Evolutionary conservation across 1,140 invertebrate genomes (phyloP).

Genomic region (Oppia nitens): DNA sequence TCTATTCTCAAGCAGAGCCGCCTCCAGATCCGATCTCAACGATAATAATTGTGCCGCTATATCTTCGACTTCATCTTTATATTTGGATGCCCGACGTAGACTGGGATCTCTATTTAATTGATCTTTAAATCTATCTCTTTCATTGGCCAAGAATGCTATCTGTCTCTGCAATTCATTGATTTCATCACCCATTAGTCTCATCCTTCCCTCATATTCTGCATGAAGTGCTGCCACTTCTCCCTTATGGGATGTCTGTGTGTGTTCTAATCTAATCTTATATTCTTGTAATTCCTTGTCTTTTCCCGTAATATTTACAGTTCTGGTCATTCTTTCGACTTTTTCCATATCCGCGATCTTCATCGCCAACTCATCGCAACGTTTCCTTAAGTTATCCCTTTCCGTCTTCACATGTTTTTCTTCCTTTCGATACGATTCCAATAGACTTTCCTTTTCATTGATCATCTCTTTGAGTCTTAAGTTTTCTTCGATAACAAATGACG

Average conservation of each 20-base stretch:
- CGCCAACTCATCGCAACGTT: constrained; percentile 54
- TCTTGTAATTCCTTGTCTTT: constrained; percentile 34
- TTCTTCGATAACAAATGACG: constrained; percentile 37
- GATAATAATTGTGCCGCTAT: constrained; percentile 55
- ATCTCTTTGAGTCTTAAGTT: constrained; percentile 44
- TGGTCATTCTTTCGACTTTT: constrained; percentile 2
- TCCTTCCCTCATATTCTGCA: constrained; percentile 67
- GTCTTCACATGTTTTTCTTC: constrained; percentile 50
- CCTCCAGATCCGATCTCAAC: constrained; percentile 70
- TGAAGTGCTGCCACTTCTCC: constrained; percentile 67
- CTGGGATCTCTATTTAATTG: constrained; percentile 3
- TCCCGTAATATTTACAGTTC: constrained; percentile 7
- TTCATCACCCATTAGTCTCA: constrained; percentile 66
- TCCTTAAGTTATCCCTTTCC: constrained; percentile 46
- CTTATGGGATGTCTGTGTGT: constrained; percentile 60
- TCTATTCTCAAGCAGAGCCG: constrained; percentile 57
- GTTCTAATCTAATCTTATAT: constrained; percentile 38
- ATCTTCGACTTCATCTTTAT: constrained; percentile 24
- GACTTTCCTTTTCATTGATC: constrained; percentile 51
- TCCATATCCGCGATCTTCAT: constrained; percentile 69
- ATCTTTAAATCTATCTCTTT: constrained; percentile 17
- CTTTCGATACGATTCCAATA: constrained; percentile 50
- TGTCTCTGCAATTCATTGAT: constrained; percentile 63
- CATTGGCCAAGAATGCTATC: constrained; percentile 51
- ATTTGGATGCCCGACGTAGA: constrained; percentile 23